A percentile compares a stretch with the other conserved stretches of the same genome.
Conservation (phyloP, 2,797 vertebrate species). For the Megaceryle alcyon region DNA sequence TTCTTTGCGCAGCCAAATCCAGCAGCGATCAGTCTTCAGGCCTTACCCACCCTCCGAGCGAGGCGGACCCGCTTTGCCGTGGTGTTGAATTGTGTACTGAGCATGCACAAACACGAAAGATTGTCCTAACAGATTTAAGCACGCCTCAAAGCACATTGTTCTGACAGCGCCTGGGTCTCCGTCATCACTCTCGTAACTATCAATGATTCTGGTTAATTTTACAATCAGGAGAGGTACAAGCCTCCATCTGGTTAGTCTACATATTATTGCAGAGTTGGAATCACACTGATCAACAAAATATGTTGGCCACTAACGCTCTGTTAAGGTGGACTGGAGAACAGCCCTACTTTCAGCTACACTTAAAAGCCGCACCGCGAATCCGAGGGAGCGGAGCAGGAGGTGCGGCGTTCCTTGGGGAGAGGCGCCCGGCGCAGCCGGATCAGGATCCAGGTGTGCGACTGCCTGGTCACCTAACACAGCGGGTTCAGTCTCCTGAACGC, state of each 20-base stretch:
- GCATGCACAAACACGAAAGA: constrained; percentile 50
- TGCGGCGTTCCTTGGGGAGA: accelerated
- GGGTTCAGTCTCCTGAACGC: neutral
- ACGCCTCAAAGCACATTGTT: constrained; percentile 68
- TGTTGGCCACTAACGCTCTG: constrained; percentile 32
- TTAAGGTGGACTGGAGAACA: constrained; percentile 57
- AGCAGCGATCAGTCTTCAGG: neutral
- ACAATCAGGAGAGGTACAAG: constrained; percentile 65
- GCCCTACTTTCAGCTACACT: neutral
- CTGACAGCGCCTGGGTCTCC: constrained; percentile 66
- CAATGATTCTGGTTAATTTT: constrained; percentile 68
- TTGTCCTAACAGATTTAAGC: constrained; percentile 63
- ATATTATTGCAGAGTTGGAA: constrained; percentile 51
- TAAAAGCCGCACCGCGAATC: neutral
- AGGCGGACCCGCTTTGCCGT: neutral
- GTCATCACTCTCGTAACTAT: constrained; percentile 61
- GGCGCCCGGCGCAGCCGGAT: accelerated
- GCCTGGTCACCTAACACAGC: neutral
- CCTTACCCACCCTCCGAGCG: neutral
- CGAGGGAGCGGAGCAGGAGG: neutral
- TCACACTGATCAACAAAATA: constrained; percentile 68
- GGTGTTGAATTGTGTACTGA: neutral
- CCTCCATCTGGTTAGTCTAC: constrained; percentile 71
- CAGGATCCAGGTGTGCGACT: neutral
- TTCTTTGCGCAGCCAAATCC: constrained; percentile 9